phyloP scores from a whole-genome alignment of 2,797 vertebrate species.

The Arctocebus calabarensis region DNA sequence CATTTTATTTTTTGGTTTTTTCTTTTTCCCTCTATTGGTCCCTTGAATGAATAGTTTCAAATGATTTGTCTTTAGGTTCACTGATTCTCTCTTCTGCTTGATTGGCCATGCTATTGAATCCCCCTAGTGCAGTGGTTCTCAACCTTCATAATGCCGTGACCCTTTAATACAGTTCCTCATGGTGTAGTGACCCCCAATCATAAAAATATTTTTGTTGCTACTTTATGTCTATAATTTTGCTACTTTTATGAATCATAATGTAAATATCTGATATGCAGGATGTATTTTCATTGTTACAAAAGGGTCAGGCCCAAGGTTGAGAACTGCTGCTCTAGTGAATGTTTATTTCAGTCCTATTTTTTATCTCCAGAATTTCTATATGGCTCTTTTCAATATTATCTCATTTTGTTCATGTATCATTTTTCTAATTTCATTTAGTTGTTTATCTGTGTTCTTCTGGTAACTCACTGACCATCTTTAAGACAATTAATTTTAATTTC shows the following conservation, averaged over 20 bases:
- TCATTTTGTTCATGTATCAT: background rate
- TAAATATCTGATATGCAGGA: too few species aligned
- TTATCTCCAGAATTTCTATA: background rate
- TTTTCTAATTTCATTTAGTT: background rate
- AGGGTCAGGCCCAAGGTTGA: too few species aligned
- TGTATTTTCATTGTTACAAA: too few species aligned
- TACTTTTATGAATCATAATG: too few species aligned
- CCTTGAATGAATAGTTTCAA: background rate
- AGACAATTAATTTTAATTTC: background rate
- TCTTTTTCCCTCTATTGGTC: background rate
- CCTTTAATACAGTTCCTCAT: too few species aligned
- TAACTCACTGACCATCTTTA: background rate
- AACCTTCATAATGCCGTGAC: too few species aligned
- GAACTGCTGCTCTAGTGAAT: background rate
- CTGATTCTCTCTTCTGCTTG: background rate
- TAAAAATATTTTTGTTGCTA: too few species aligned
- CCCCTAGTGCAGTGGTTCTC: background rate
- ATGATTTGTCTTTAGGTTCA: background rate
- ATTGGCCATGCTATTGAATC: accelerated
- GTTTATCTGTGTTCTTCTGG: background rate
- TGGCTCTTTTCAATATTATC: background rate
- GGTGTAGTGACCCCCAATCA: too few species aligned
- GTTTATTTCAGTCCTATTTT: background rate
- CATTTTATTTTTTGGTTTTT: background rate
- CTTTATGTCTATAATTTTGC: too few species aligned